phyloP scores from a whole-genome alignment of 2,113 vertebrate genomes.

The Melanotaenia duboulayi region DNA sequence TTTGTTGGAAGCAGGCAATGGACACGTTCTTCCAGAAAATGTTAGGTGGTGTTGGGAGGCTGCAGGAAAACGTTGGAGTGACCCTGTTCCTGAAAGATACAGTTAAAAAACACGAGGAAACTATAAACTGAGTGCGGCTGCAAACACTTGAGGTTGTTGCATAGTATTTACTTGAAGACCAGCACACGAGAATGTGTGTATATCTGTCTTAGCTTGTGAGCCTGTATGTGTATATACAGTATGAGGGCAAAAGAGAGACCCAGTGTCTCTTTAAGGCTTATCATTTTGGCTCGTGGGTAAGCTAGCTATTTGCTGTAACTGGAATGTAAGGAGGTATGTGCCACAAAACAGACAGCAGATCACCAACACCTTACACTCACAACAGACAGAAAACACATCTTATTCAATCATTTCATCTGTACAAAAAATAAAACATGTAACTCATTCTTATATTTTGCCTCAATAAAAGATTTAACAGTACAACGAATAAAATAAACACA shows the following conservation, averaged over 20 bases:
- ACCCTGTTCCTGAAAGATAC: constrained; percentile 84
- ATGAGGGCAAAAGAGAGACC: constrained; percentile 35
- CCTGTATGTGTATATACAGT: constrained; percentile 5
- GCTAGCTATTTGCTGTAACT: constrained; percentile 76
- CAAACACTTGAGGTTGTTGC: constrained; percentile 35
- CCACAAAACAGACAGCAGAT: constrained; percentile 61
- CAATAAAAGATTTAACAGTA: neutral
- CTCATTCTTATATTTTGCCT: neutral
- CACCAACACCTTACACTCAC: constrained; percentile 21
- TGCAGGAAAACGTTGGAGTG: constrained; percentile 80
- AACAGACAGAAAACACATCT: constrained; percentile 33
- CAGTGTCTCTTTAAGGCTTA: constrained; percentile 74
- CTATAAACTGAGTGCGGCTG: constrained; percentile 59
- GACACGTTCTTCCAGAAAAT: constrained; percentile 88
- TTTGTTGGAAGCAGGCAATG: constrained; percentile 92
- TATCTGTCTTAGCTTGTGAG: neutral
- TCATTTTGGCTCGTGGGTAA: constrained; percentile 74
- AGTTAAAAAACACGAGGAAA: constrained; percentile 53
- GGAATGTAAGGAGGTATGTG: constrained; percentile 76
- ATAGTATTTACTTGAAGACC: constrained; percentile 36
- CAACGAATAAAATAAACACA: constrained; percentile 36
- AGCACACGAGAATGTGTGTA: constrained; percentile 14
- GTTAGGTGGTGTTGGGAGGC: constrained; percentile 84
- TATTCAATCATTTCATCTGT: constrained; percentile 5
- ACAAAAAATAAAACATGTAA: neutral